Evolutionary conservation across 37 sponge, comb jelly and placozoan genomes (phyloP), one percentile per base, ranked within the genome.

Genomic region (Tethya wilhelma): DNA sequence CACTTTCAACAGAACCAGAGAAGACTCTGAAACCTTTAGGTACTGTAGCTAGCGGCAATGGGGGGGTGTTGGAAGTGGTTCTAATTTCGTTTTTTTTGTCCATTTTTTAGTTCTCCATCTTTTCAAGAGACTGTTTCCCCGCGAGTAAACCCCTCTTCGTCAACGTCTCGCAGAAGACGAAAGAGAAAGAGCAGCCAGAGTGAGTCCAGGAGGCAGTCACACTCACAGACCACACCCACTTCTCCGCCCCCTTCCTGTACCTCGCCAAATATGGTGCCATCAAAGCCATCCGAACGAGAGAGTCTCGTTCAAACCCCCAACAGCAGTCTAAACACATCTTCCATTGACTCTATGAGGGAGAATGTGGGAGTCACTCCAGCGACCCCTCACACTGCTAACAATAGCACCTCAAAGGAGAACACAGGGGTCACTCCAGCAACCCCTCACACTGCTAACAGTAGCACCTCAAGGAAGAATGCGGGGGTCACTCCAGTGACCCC

Each of bases 101-200:
- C 14, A 19, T 49, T 9, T 49, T 49, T 49, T 49, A 28, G 68
- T 25, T 2, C 64, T 30, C 43, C 78, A 26, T 42, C 67, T 8
- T 40, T 6, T 12, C 66, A 43, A 6, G 79, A 67, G 23, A 14
- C 55, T 4, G 9, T 53, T 6, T 76, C 77, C 41, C 77, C 64
- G 7, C 73, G 60, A 3, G 43, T 33, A 55, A 25, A 20, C n/a
- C 44, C 41, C 7, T 19, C 23, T n/a, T n/a, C 20, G 1, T 67
- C 67, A 46, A 53, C 43, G 7, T 65, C 67, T 31, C 66, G 67
- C 30, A 64, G 55, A 31, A 65, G 44, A 38, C 60, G 73, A 31
- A 57, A 42, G 38, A 40, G 82, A n/a, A 70, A 71, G 73, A 72
- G 6, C 31, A 63, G 62, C 59, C 73, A 62, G 64, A 80, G 70